These are phyloP conservation scores for Falco punctatus DNA, from an alignment of 2,113 vertebrate genomes.

Conservation along the genomic window DNA sequence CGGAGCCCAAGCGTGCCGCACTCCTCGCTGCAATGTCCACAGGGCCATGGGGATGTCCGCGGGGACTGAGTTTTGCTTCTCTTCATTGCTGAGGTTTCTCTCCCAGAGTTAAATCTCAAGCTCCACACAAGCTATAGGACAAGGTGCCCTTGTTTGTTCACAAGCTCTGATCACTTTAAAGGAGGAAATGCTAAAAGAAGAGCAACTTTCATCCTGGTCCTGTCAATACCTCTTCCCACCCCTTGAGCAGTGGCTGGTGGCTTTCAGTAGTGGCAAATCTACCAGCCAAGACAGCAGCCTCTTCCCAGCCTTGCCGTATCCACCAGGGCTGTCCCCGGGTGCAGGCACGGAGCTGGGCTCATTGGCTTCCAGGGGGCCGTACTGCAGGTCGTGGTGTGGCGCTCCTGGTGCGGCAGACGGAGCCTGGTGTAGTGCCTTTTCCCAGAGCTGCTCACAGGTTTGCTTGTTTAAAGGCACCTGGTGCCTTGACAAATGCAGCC, in stretches of 20 bases:
- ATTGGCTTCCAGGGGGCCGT: neutral
- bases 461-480: neutral
- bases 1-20: rapidly evolving
- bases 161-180: neutral
- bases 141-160: neutral
- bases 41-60: neutral
- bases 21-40: rapidly evolving
- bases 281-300: neutral
- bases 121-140: rapidly evolving
- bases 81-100: neutral
- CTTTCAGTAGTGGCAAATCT: neutral
- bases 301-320: neutral
- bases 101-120: neutral
- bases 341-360: neutral
- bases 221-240: neutral
- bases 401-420: rapidly evolving
- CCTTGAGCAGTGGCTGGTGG: rapidly evolving
- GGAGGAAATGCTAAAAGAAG: neutral
- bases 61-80: neutral
- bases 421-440: neutral
- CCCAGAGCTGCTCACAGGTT: neutral
- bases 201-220: neutral
- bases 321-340: neutral
- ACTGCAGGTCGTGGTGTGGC: rapidly evolving
- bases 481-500: rapidly evolving